Evolutionary conservation across 2,888 invertebrate genomes (phyloP), one percentile per base, ranked within the genome.

Genomic region (Lapara coniferarum): DNA sequence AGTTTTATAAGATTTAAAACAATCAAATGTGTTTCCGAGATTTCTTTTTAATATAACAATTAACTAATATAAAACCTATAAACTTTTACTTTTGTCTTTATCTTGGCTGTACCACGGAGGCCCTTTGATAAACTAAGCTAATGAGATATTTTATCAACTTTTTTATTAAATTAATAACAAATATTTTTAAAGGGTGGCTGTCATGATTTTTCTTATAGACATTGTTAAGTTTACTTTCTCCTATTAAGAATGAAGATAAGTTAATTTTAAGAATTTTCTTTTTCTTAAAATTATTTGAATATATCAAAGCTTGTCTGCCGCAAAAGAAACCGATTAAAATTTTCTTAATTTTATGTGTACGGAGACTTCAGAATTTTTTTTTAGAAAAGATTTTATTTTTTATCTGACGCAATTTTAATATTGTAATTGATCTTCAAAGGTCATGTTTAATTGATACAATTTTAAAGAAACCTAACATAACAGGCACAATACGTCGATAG

Each of bases 81-180:
- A 16, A 8, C 16, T 46, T 63, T 13, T 46, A 49, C 16, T 44
- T 63, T 46, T 19, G 10, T 44, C 46, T 59, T n/a, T 59, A 16
- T 59, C 19, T 19, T 12, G 10, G 16, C 19, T 63, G 16, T 19
- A 46, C 19, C 13, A 19, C 49, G 5, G 19, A 63, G 46, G 49
- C 19, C 57, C 13, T 63, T 63, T 63, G 46, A 49, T 46, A 49
- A 63, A 63, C 2, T 46, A 46, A 63, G 5, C 16, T 59, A 44
- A 44, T 59, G 19, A 63, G 49, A 63, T 49, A 63, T 49, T 63
- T 63, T 2, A 46, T 2, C 12, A 49, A 46, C 19, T 49, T 63
- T 46, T 56, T 10, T 16, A 13, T n/a, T n/a, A 63, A 49, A 63
- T 49, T 63, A 63, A 63, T 63, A 25, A 2, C 19, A 63, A 49